Base-by-base conservation (phyloP, 2,113 vertebrate genomes). In the Hepsetus odoe region DNA sequence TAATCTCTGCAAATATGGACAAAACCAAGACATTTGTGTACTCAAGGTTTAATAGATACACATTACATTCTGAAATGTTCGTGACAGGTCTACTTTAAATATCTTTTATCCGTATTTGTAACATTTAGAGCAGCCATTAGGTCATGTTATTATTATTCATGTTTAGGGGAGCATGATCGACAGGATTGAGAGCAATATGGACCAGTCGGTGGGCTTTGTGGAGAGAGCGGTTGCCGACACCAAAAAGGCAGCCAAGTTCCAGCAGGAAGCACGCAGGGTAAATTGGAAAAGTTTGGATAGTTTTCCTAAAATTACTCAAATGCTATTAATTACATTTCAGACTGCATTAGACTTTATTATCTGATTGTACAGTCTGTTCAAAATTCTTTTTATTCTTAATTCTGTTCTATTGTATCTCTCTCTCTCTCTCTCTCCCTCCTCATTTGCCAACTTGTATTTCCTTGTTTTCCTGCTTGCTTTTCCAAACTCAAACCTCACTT, bases 81-180 rank as follows among this genome's bases (percentile, higher is more conserved):
- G 8, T 38, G 35, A 38, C 35, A 38, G 35, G 35, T 8, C 35
- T 38, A 38, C 35, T 38, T 38, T 38, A 38, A 8, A 38, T 5
- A 38, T 38, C 4, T 38, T 38, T 38, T n/a, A n/a, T n/a, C n/a
- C n/a, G n/a, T n/a, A n/a, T n/a, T n/a, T n/a, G n/a, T n/a, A n/a
- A n/a, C n/a, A n/a, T n/a, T n/a, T n/a, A n/a, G n/a, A n/a, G n/a
- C n/a, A n/a, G n/a, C n/a, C n/a, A n/a, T 42, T 42, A 42, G 12
- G 1, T 49, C 7, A 0, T n/a, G 3, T 24, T 38, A 71, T 35
- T 70, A 42, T 62, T 56, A 16, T 49, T 11, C n/a, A n/a, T n/a
- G n/a, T n/a, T n/a, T n/a, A 98, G 96, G 97, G 97, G 64, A 87
- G 94, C 83, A 96, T 98, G 94, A 97, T 98, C n/a, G 97, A 98